These are phyloP conservation scores for Poeciliopsis presidionis DNA, from an alignment of 2,797 vertebrate species.

Conservation along the genomic window DNA sequence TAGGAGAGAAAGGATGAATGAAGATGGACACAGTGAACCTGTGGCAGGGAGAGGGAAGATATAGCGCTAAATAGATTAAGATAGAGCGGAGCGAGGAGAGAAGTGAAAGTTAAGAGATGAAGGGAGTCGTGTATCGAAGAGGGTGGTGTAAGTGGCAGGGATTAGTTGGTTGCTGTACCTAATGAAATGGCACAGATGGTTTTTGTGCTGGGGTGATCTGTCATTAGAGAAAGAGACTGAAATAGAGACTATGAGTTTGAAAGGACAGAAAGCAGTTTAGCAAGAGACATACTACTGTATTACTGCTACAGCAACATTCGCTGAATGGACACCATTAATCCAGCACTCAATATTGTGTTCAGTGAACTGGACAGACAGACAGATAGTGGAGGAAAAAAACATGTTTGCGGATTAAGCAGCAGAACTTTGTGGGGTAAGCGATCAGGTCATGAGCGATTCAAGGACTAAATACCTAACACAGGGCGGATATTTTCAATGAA, in stretches of 20 bases:
- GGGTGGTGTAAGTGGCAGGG: slow-evolving; percentile 48
- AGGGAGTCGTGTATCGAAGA: slow-evolving; percentile 40
- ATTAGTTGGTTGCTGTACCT: slow-evolving; percentile 64
- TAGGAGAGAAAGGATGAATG: slow-evolving; percentile 87
- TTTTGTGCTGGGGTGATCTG: slow-evolving; percentile 56
- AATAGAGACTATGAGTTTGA: slow-evolving; percentile 35
- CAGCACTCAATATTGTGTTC: slow-evolving; percentile 80
- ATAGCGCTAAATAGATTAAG: slow-evolving; percentile 43
- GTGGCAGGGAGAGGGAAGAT: slow-evolving; percentile 35
- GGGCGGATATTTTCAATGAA: slow-evolving; percentile 82
- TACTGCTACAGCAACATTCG: slow-evolving; percentile 69
- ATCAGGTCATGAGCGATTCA: slow-evolving; percentile 65
- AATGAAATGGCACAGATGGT: slow-evolving; percentile 78
- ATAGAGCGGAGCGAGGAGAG: slow-evolving; percentile 34
- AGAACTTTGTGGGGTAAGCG: slow-evolving; percentile 72
- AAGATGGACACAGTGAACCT: slow-evolving; percentile 89
- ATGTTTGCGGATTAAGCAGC: slow-evolving; percentile 71
- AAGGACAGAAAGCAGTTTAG: slow-evolving; percentile 40
- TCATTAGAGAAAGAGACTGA: slow-evolving; percentile 48
- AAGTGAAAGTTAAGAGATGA: slow-evolving; percentile 25
- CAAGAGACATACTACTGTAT: slow-evolving; percentile 56
- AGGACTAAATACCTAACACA: slow-evolving; percentile 63
- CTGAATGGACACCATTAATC: slow-evolving; percentile 79
- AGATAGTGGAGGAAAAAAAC: slow-evolving; percentile 43
- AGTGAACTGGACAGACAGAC: slow-evolving; percentile 53